Evolutionary conservation across 2,797 vertebrate species (phyloP), one percentile per base, ranked within the genome.

Genomic region (Bradypodion pumilum): DNA sequence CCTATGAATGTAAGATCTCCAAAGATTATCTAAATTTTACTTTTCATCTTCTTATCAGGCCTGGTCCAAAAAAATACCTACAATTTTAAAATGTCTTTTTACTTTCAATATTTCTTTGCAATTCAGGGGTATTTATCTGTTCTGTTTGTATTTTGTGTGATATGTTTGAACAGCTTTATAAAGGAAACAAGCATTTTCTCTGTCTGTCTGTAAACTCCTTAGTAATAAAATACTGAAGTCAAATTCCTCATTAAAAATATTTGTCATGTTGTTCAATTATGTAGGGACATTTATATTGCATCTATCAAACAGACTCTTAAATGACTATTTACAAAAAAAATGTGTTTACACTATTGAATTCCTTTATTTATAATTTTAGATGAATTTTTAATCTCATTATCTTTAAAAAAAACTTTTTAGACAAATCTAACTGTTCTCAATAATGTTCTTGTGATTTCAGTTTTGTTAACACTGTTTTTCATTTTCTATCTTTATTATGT

Each of bases 361-460:
- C 40, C 4, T 52, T 69, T 29, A 10, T 21, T 35, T 68, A 1
- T 37, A n/a, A n/a, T 68, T 29, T 52, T 66, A 16, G 56, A 69
- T 76, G 37, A 42, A 10, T 69, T 46, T 37, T 23, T 76, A 46
- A 10, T 27, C 27, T 25, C 59, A 72, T 13, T 59, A 27, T 60
- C 42, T 70, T 72, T 59, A 70, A 56, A n/a, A n/a, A n/a, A n/a
- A n/a, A n/a, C 66, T 70, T 59, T 32, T 56, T 59, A 68, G 52
- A 56, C 82, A 37, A 66, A 75, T 56, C 25, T 75, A 40, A 56
- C 52, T 75, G 46, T 37, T 82, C 49, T 65, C 66, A 60, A 82
- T 74, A 59, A 27, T 29, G 23, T 40, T 37, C 27, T 15, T 60
- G 19, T 35, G 23, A 73, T 60, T 27, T 32, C 74, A 7, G 56